These are phyloP conservation scores for Polypterus senegalus DNA, from an alignment of 2,113 vertebrate genomes.

Conservation along the genomic window DNA sequence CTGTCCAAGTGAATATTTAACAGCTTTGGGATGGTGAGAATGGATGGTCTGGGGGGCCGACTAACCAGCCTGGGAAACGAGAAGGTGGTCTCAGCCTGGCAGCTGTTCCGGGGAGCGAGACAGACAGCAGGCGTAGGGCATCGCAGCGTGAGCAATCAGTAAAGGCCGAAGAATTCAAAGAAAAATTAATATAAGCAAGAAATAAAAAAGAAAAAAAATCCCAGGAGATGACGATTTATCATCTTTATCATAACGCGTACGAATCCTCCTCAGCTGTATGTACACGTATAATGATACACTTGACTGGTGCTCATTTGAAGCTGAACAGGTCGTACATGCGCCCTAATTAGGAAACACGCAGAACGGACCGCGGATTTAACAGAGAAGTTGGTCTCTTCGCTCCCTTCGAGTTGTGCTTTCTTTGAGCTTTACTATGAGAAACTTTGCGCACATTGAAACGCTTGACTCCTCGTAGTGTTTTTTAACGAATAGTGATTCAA, in stretches of 20 bases:
- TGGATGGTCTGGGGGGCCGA: conserved; percentile 30
- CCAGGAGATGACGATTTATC: conserved; percentile 17
- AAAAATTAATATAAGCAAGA: conserved; percentile 27
- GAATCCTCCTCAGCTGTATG: not conserved
- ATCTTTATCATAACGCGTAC: conserved; percentile 3
- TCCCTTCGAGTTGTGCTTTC: too few species aligned
- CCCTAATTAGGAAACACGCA: too few species aligned
- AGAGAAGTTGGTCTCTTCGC: too few species aligned
- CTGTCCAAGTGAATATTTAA: conserved; percentile 33
- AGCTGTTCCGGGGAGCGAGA: conserved; percentile 56
- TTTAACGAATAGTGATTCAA: too few species aligned
- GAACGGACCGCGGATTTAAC: too few species aligned
- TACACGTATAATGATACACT: too few species aligned
- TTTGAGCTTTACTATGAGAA: too few species aligned
- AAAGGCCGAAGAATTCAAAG: conserved; percentile 17
- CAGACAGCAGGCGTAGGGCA: conserved; percentile 55
- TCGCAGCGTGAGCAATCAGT: conserved; percentile 50
- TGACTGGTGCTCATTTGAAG: too few species aligned
- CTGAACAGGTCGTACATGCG: too few species aligned
- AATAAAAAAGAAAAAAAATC: conserved; percentile 11
- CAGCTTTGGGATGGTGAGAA: conserved; percentile 36
- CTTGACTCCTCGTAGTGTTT: too few species aligned
- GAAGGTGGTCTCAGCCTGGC: conserved; percentile 47
- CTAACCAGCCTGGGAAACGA: conserved; percentile 34
- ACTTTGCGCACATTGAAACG: too few species aligned